Evolutionary conservation across 2,888 invertebrate species (phyloP).

Genomic region (Drosophila subquinaria): DNA sequence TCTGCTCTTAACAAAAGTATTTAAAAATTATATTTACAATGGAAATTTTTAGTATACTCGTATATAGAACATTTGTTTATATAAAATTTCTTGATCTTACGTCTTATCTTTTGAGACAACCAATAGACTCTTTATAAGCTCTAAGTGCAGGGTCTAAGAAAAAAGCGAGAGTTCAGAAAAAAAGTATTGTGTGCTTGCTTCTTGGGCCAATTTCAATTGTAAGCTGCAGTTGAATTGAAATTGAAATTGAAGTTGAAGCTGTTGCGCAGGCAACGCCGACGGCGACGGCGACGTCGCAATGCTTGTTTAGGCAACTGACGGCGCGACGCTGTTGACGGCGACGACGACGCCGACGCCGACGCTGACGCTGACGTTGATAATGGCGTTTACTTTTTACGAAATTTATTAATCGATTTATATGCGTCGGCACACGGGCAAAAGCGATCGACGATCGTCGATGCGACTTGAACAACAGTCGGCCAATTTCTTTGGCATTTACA

Average conservation of each 20-base stretch:
- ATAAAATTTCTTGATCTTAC: no score
- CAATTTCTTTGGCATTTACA: conserved; percentile 54
- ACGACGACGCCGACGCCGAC: conserved; percentile 18
- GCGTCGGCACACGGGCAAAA: conserved; percentile 64
- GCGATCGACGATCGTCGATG: conserved; percentile 24
- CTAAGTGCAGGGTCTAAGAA: neutral
- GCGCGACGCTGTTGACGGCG: conserved; percentile 24
- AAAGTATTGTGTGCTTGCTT: conserved; percentile 9
- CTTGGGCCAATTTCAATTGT: conserved; percentile 55
- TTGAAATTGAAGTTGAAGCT: conserved; percentile 28
- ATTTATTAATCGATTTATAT: conserved; percentile 80
- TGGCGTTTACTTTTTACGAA: conserved; percentile 75
- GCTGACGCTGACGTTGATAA: conserved; percentile 56
- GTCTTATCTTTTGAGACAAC: no score
- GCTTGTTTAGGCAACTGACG: conserved; percentile 47
- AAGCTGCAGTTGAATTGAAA: conserved; percentile 29
- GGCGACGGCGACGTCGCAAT: conserved; percentile 39
- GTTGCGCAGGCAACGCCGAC: conserved; percentile 51
- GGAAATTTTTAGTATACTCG: no score
- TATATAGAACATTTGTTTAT: no score
- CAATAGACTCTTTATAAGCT: neutral
- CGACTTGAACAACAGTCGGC: conserved; percentile 25
- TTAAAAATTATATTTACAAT: no score
- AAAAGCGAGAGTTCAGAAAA: neutral
- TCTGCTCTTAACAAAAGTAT: no score